A percentile compares a stretch with the other conserved stretches of the same genome.
Conservation (phyloP, 2,113 vertebrate species). For the Raphicerus campestris region DNA sequence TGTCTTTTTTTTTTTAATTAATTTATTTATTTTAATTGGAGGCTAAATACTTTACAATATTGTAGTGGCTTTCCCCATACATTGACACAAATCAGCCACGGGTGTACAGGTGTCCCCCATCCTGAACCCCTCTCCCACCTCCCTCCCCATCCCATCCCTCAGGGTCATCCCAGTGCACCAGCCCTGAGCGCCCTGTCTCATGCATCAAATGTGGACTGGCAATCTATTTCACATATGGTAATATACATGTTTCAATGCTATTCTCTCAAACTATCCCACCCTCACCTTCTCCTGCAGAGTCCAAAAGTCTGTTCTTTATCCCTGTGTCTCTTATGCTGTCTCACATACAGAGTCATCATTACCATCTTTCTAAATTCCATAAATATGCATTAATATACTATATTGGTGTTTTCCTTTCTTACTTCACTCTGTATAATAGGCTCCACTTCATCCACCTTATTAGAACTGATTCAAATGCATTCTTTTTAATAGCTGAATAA, state of each 20-base stretch:
- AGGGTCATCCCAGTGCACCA: neutral
- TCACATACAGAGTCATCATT: neutral
- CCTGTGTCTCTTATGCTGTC: neutral
- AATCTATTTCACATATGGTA: neutral
- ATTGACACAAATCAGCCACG: fast-evolving
- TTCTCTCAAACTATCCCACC: neutral
- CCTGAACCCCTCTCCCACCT: neutral
- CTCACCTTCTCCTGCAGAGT: neutral
- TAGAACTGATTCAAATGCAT: neutral
- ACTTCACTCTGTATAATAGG: neutral
- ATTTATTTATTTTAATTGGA: neutral
- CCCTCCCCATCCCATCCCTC: neutral
- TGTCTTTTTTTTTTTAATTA: neutral
- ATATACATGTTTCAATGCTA: neutral
- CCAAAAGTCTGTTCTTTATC: neutral
- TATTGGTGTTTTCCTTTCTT: neutral
- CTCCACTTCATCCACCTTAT: neutral
- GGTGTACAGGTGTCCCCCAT: neutral
- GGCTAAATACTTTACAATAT: neutral
- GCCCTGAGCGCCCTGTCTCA: neutral
- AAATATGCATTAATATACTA: neutral
- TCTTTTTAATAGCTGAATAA: neutral
- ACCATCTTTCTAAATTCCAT: neutral
- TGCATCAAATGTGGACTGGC: neutral
- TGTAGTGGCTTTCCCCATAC: neutral